phyloP scores from a whole-genome alignment of 2,113 vertebrate genomes.

The Mesoclemmys tuberculata region DNA sequence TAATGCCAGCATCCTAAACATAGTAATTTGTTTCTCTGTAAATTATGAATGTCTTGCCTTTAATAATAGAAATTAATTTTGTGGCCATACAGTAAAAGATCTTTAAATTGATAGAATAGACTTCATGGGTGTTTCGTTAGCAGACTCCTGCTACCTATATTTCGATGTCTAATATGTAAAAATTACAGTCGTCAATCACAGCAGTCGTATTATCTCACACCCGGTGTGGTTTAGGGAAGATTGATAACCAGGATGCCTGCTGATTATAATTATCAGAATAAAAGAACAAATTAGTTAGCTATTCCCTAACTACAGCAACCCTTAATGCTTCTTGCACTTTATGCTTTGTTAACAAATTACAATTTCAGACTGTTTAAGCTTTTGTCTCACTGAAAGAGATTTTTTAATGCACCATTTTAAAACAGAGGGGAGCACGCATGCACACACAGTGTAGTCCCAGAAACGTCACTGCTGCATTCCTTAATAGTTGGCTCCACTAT shows the following conservation, averaged over 20 bases:
- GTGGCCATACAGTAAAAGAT: conserved; percentile 2
- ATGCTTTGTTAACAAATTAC: neutral
- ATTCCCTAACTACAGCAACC: conserved; percentile 31
- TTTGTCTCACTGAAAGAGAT: conserved; percentile 1
- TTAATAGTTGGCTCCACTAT: neutral
- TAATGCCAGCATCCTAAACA: conserved; percentile 23
- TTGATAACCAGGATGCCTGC: conserved; percentile 68
- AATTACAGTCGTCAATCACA: conserved; percentile 61
- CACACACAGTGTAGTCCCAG: neutral
- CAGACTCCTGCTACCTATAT: conserved; percentile 55
- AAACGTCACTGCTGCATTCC: neutral
- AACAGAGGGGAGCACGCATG: neutral
- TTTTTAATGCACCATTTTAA: conserved; percentile 2
- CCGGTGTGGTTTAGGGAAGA: conserved; percentile 62
- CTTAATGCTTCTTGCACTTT: conserved; percentile 39
- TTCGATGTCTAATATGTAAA: conserved; percentile 64
- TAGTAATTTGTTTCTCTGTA: conserved; percentile 16
- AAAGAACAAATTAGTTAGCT: conserved; percentile 68
- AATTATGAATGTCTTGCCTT: conserved; percentile 30
- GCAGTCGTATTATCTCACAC: conserved; percentile 41
- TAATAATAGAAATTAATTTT: conserved; percentile 19
- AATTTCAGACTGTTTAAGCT: conserved; percentile 17
- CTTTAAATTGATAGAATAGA: conserved; percentile 23
- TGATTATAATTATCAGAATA: conserved; percentile 71
- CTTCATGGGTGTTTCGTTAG: conserved; percentile 59